Evolutionary conservation across 2,888 invertebrate genomes (phyloP).

Genomic region (Andricus quercusramuli): DNA sequence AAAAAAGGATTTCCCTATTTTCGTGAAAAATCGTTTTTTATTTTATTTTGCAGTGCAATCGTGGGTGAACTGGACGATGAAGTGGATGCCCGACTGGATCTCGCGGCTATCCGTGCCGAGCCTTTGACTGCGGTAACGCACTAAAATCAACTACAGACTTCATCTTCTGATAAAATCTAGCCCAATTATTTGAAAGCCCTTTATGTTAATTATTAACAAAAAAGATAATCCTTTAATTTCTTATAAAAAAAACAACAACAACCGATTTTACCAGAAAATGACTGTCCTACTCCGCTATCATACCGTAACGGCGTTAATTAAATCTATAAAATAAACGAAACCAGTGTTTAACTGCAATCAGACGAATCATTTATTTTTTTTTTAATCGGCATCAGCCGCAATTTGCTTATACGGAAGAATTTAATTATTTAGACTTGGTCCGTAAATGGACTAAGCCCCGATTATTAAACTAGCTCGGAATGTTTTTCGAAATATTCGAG

Average conservation of each 20-base stretch:
- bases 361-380: slow-evolving; percentile 30
- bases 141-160: slow-evolving; percentile 73
- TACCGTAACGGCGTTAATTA: slow-evolving; percentile 1
- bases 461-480: neutral
- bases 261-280: slow-evolving; percentile 25
- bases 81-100: slow-evolving; percentile 89
- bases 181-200: neutral
- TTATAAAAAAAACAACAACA: neutral
- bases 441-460: neutral
- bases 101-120: slow-evolving; percentile 90
- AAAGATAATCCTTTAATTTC: neutral
- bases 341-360: slow-evolving; percentile 23
- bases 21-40: too few relatives aligned
- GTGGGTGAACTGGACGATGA: slow-evolving; percentile 92
- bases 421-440: neutral
- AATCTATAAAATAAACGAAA: slow-evolving; percentile 11
- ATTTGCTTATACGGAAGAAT: slow-evolving; percentile 3
- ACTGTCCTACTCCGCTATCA: neutral
- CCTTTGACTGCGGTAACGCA: slow-evolving; percentile 90
- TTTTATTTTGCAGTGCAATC: slow-evolving; percentile 82
- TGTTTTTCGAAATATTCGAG: slow-evolving; percentile 17
- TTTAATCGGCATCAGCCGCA: neutral
- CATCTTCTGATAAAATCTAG: slow-evolving; percentile 18
- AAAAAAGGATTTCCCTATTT: too few relatives aligned
- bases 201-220: neutral